Evolutionary conservation across 2,888 invertebrate species (phyloP), one percentile per base, ranked within the genome.

Genomic region (Minunthozetes semirufus): DNA sequence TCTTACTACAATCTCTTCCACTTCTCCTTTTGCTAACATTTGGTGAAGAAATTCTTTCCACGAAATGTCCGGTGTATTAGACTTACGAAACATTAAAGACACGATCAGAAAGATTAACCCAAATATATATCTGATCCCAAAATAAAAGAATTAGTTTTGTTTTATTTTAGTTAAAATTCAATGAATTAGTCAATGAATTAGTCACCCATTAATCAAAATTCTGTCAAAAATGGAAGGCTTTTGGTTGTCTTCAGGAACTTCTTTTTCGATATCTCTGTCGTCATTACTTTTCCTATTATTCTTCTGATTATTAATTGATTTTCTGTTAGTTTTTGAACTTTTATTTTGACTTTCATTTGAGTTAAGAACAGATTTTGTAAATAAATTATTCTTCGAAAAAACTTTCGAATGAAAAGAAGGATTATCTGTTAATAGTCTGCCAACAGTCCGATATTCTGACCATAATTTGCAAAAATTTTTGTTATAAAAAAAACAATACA

Each of bases 1-100:
- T 56, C 90, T 85, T 0, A 95, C 89, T 77, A 92, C 88, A 13
- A 94, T 84, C 83, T 93, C 90, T 80, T 92, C 90, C 0, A 96
- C 82, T 85, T 97, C 96, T 17, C 97, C 97, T 81, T 92, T 93
- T 0, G 92, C 89, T 74, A 98, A 84, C 92, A 98, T 93, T 77
- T 94, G 90, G 83, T 95, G 90, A 0, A 94, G 88, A 85, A 98
- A 98, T 84, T 97, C 96, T 84, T 94, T 94, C 97, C 97, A 98
- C 0, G 79, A 78, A 82, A 90, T 89, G 85, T 92, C 92, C 78
- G 89, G 90, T 80, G 90, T 89, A 79, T 86, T 87, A 76, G 87
- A 88, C 74, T 87, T 88, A 0, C 90, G 89, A 77, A 91, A 87
- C 74, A 91, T 82, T 56, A 90, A 82, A 0, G 90, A 89, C 78